Evolutionary conservation across 2,888 invertebrate genomes (phyloP).

Genomic region (Apomyelois bistriatella): DNA sequence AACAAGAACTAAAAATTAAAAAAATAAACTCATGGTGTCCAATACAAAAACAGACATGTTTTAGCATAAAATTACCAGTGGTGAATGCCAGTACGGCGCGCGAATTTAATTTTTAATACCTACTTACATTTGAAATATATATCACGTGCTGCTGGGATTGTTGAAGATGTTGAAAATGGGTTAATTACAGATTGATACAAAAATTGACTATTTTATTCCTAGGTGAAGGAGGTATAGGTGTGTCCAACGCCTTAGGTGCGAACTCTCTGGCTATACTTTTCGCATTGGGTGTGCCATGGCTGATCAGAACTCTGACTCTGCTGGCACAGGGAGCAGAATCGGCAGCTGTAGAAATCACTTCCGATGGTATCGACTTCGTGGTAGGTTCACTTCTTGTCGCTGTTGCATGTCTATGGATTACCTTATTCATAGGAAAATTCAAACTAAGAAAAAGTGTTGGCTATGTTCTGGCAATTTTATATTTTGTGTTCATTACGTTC

Average conservation of each 20-base stretch:
- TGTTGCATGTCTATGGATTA: slow-evolving; percentile 84
- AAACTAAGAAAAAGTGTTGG: slow-evolving; percentile 86
- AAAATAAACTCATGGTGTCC: too few relatives aligned
- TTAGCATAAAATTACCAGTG: too few relatives aligned
- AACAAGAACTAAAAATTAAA: too few relatives aligned
- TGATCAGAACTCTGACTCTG: slow-evolving; percentile 84
- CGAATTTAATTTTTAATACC: too few relatives aligned
- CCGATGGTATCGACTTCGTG: slow-evolving; percentile 90
- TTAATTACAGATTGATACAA: too few relatives aligned
- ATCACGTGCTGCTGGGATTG: too few relatives aligned
- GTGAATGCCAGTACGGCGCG: too few relatives aligned
- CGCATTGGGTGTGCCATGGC: slow-evolving; percentile 92
- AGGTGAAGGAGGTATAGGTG: slow-evolving; percentile 93
- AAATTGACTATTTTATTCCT: slow-evolving; percentile 30
- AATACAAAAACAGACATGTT: too few relatives aligned
- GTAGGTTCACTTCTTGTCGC: slow-evolving; percentile 88
- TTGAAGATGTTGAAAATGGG: too few relatives aligned
- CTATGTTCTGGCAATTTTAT: slow-evolving; percentile 81
- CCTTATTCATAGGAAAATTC: slow-evolving; percentile 85
- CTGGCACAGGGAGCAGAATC: slow-evolving; percentile 64
- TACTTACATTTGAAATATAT: too few relatives aligned
- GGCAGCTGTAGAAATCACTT: slow-evolving; percentile 83
- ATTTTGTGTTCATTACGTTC: slow-evolving; percentile 85
- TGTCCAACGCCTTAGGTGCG: slow-evolving; percentile 92
- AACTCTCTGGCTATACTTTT: slow-evolving; percentile 92